Percentiles rank a stretch among this genome's conserved stretches.
Evolutionary conservation across 1,140 invertebrate species (phyloP).

Genomic region (Rhopalosiphum padi): DNA sequence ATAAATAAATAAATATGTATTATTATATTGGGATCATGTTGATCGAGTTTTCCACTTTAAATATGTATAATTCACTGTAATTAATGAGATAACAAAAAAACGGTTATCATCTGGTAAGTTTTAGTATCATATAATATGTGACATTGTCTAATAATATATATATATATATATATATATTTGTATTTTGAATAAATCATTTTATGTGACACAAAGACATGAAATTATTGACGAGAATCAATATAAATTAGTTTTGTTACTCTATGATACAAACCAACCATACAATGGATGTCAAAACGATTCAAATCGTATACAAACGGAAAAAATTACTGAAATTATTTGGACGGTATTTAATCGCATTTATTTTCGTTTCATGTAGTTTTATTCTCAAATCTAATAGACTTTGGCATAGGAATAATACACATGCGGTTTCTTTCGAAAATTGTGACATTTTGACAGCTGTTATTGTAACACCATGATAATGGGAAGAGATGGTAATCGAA

Average conservation of each 20-base stretch:
- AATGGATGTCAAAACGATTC: background rate
- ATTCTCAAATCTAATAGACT: background rate
- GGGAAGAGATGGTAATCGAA: background rate
- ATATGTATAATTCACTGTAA: too few species aligned
- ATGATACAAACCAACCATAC: background rate
- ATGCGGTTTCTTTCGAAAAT: background rate
- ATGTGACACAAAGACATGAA: background rate
- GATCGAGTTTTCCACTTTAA: too few species aligned
- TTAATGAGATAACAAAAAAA: too few species aligned
- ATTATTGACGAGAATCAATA: background rate
- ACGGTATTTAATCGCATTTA: background rate
- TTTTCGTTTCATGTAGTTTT: background rate
- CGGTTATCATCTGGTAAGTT: too few species aligned
- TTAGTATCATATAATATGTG: background rate
- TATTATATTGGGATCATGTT: too few species aligned
- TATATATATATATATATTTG: too few species aligned
- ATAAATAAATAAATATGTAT: too few species aligned
- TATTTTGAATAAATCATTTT: background rate
- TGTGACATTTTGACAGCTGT: background rate
- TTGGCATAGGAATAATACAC: background rate
- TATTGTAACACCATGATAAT: background rate
- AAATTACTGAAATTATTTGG: background rate
- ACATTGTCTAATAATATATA: background rate
- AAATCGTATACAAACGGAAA: background rate
- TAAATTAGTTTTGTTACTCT: background rate